Conservation (phyloP, 2,797 vertebrate species). For the Thripadectes ignobilis region DNA sequence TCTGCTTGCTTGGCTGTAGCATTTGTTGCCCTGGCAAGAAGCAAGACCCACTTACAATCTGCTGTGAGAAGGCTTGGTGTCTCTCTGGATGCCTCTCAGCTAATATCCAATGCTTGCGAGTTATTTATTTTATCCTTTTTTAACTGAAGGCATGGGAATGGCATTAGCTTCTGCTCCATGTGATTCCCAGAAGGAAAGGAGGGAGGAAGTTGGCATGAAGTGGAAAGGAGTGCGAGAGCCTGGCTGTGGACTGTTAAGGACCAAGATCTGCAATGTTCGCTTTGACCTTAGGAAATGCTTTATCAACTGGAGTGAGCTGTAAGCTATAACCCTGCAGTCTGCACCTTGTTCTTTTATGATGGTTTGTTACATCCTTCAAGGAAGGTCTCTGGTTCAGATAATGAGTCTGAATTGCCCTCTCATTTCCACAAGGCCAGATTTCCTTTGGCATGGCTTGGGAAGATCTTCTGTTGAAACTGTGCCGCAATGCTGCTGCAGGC, state of each 20-base stretch:
- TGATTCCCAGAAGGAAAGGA: neutral
- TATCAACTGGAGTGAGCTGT: neutral
- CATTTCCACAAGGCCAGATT: neutral
- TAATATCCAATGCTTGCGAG: neutral
- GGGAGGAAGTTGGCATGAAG: neutral
- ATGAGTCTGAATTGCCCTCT: neutral
- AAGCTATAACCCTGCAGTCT: neutral
- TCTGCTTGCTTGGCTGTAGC: conserved; percentile 28
- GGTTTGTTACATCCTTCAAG: neutral
- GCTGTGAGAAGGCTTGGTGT: neutral
- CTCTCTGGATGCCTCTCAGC: neutral
- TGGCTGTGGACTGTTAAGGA: neutral
- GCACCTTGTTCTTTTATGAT: neutral
- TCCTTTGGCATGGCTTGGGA: neutral
- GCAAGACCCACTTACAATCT: neutral
- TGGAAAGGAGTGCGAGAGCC: neutral
- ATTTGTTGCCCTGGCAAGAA: conserved; percentile 45
- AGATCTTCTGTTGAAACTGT: neutral
- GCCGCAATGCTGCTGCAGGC: neutral
- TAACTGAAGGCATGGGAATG: neutral
- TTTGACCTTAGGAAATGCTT: neutral
- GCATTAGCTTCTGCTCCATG: neutral
- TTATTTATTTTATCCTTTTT: conserved; percentile 2
- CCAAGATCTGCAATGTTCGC: neutral
- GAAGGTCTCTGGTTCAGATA: neutral